These are phyloP conservation scores for Heteromurus nitidus DNA, from an alignment of 2,888 invertebrate genomes.

Conservation along the genomic window DNA sequence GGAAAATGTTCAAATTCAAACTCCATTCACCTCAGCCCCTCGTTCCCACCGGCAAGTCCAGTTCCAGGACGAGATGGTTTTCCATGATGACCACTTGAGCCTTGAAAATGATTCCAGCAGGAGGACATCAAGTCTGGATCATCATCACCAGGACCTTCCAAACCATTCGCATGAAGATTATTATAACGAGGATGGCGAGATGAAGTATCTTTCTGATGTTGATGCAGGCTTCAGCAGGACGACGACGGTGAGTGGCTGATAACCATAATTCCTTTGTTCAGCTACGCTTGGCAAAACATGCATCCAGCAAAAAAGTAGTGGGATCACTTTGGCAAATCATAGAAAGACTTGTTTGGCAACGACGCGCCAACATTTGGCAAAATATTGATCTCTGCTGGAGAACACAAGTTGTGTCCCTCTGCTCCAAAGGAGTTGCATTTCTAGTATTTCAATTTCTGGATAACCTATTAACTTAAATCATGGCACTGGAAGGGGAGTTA, in stretches of 20 bases:
- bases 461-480: too few species aligned
- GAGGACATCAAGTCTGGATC: too few species aligned
- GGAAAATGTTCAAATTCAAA: background rate
- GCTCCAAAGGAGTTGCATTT: too few species aligned
- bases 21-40: background rate
- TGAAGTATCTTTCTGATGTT: background rate
- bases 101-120: background rate
- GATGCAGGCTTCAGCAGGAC: too few species aligned
- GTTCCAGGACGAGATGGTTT: background rate
- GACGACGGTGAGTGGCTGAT: too few species aligned
- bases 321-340: constrained; percentile 36
- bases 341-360: constrained; percentile 41
- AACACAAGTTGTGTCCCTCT: too few species aligned
- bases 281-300: background rate
- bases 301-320: background rate
- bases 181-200: too few species aligned
- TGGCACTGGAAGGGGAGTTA: constrained; percentile 21
- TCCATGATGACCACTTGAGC: background rate
- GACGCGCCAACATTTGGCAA: constrained; percentile 48
- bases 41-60: constrained; percentile 19
- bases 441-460: too few species aligned
- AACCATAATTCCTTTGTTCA: background rate
- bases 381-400: background rate
- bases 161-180: too few species aligned
- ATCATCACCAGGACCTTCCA: too few species aligned